phyloP scores from a whole-genome alignment of 2,888 invertebrate genomes.

The Poecilobothrus nobilitatus region DNA sequence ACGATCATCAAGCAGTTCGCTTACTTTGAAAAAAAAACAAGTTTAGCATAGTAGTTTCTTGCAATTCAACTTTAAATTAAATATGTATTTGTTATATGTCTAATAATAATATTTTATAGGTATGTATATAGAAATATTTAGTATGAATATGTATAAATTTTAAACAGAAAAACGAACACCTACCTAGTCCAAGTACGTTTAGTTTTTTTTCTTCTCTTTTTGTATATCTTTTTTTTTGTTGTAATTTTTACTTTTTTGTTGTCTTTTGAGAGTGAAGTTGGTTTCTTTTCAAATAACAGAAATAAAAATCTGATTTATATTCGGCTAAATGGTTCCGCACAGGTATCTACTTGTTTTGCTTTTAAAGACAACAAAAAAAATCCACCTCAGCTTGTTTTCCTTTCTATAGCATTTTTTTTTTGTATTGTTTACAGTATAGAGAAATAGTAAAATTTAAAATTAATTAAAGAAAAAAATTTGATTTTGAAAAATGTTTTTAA shows the following conservation, averaged over 20 bases:
- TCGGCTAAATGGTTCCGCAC: neutral
- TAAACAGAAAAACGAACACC: neutral
- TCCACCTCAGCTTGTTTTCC: neutral
- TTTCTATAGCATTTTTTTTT: neutral
- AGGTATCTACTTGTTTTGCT: neutral
- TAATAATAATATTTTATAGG: neutral
- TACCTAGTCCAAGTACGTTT: neutral
- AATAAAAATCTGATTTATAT: neutral
- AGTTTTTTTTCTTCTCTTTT: neutral
- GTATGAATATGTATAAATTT: neutral
- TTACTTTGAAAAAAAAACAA: neutral
- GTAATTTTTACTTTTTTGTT: neutral
- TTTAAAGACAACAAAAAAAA: neutral
- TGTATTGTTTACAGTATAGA: too few species aligned
- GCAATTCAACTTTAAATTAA: neutral
- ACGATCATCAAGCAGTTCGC: neutral
- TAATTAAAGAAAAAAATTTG: too few species aligned
- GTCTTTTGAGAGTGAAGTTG: neutral
- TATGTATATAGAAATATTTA: neutral
- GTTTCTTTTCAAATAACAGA: neutral
- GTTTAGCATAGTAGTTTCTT: slow-evolving; percentile 1
- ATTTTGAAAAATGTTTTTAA: too few species aligned
- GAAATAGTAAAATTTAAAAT: too few species aligned
- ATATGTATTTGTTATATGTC: neutral
- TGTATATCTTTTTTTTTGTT: neutral